phyloP scores from a whole-genome alignment of 2,888 invertebrate species.

The Sarcophaga rosellei region DNA sequence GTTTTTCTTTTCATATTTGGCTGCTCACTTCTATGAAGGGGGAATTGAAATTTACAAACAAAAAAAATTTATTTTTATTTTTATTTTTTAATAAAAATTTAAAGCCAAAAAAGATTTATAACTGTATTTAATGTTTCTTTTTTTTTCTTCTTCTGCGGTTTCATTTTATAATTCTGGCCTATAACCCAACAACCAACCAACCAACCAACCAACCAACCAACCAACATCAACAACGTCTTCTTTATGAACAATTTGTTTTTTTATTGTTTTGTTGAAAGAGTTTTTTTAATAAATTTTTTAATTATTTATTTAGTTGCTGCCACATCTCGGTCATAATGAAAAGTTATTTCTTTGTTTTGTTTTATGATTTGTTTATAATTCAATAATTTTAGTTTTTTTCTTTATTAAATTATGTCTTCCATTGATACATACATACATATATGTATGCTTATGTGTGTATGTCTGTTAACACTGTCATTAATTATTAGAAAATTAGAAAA shows the following conservation, averaged over 20 bases:
- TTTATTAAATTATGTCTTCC: too few species aligned
- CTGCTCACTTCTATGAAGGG: neutral
- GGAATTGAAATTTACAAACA: too few species aligned
- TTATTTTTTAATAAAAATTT: neutral
- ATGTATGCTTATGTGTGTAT: neutral
- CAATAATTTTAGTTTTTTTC: neutral
- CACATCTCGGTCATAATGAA: slow-evolving; percentile 12
- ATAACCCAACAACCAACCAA: neutral
- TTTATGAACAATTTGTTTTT: neutral
- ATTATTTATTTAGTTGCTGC: slow-evolving; percentile 13
- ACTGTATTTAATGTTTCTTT: slow-evolving; percentile 57
- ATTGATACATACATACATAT: too few species aligned
- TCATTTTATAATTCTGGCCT: slow-evolving; percentile 11
- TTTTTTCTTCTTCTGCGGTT: slow-evolving; percentile 3
- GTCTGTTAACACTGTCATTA: neutral
- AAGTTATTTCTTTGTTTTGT: slow-evolving; percentile 6
- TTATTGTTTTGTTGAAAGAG: slow-evolving; percentile 44
- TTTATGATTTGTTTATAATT: slow-evolving; percentile 12
- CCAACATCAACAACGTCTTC: neutral
- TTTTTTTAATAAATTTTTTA: slow-evolving; percentile 41
- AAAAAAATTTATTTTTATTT: neutral
- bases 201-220: neutral
- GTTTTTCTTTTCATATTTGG: neutral
- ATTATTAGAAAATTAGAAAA: neutral
- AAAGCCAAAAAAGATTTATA: slow-evolving; percentile 56